These are phyloP conservation scores for Sphaerophoria taeniata DNA, from an alignment of 2,888 invertebrate genomes.

Conservation along the genomic window DNA sequence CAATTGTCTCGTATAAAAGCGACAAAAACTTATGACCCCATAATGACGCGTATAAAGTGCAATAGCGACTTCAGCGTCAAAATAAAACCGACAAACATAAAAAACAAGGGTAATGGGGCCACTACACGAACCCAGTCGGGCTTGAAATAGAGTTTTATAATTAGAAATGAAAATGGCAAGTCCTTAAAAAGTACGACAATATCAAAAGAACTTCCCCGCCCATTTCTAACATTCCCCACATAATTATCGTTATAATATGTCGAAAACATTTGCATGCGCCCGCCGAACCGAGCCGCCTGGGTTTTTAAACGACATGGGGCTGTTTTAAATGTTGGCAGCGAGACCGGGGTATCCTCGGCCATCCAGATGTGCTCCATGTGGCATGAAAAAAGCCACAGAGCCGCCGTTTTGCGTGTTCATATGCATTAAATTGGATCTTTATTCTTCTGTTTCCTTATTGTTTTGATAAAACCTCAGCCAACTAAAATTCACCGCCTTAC, in stretches of 20 bases:
- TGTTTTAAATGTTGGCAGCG: neutral
- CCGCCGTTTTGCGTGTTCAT: slow-evolving; percentile 59
- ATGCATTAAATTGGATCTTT: slow-evolving; percentile 67
- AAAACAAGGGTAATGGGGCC: slow-evolving; percentile 66
- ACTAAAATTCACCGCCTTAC: neutral
- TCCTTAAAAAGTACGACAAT: slow-evolving; percentile 26
- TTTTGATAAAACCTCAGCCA: slow-evolving; percentile 11
- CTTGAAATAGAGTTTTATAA: slow-evolving; percentile 58
- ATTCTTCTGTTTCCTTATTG: slow-evolving; percentile 35
- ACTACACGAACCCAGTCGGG: slow-evolving; percentile 55
- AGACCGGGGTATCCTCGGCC: slow-evolving; percentile 61
- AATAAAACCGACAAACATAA: slow-evolving; percentile 1
- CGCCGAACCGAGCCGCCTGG: neutral
- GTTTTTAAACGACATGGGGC: slow-evolving; percentile 24
- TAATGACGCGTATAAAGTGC: slow-evolving; percentile 68
- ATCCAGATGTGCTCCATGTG: slow-evolving; percentile 52
- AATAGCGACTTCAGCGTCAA: slow-evolving; percentile 26
- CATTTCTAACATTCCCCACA: slow-evolving; percentile 8
- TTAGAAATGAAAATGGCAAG: slow-evolving; percentile 60
- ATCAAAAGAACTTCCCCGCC: neutral
- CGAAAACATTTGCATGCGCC: slow-evolving; percentile 51
- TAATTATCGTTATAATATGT: slow-evolving; percentile 35
- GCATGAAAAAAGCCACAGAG: slow-evolving; percentile 23
- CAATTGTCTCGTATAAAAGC: slow-evolving; percentile 71
- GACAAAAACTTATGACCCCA: slow-evolving; percentile 64